A percentile compares a stretch with the other conserved stretches of the same genome.
Conservation (phyloP, 2,113 vertebrate species). For the Telmatochromis bifrenatus region DNA sequence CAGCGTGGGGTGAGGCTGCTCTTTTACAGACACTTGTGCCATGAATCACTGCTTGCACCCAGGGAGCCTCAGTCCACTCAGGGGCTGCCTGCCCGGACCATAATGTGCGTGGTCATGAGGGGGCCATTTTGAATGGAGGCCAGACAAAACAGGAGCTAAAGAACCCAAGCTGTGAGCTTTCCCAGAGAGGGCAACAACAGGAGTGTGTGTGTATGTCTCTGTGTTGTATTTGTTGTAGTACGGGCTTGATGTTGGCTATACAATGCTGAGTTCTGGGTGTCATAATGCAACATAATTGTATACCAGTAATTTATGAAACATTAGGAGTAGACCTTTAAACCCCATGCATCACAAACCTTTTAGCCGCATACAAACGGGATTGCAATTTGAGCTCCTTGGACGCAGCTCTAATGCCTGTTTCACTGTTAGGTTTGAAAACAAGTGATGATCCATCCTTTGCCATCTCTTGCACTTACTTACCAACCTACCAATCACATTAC, state of each 20-base stretch:
- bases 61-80: slow-evolving; percentile 55
- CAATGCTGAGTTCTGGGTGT: slow-evolving; percentile 42
- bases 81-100: slow-evolving; percentile 46
- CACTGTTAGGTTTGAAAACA: slow-evolving; percentile 29
- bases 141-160: slow-evolving; percentile 63
- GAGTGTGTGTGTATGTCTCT: slow-evolving; percentile 1
- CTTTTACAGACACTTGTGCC: slow-evolving; percentile 64
- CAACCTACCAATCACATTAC: neutral
- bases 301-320: slow-evolving; percentile 53
- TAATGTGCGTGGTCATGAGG: slow-evolving; percentile 59
- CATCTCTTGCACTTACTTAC: neutral
- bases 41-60: slow-evolving; percentile 64
- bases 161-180: slow-evolving; percentile 57
- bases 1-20: slow-evolving; percentile 48
- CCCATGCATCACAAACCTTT: slow-evolving; percentile 48
- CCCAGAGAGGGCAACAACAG: slow-evolving; percentile 36
- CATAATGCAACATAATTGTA: slow-evolving; percentile 42
- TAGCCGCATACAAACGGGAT: slow-evolving; percentile 23
- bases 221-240: slow-evolving; percentile 30
- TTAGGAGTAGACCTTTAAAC: slow-evolving; percentile 38
- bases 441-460: neutral
- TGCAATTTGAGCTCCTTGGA: slow-evolving; percentile 49
- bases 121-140: slow-evolving; percentile 65
- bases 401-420: slow-evolving; percentile 25
- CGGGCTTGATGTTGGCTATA: slow-evolving; percentile 26